Percentiles rank a stretch among this genome's conserved stretches.
These are phyloP conservation scores for Apamea epomidion DNA, from an alignment of 2,888 invertebrate genomes.

Conservation along the genomic window DNA sequence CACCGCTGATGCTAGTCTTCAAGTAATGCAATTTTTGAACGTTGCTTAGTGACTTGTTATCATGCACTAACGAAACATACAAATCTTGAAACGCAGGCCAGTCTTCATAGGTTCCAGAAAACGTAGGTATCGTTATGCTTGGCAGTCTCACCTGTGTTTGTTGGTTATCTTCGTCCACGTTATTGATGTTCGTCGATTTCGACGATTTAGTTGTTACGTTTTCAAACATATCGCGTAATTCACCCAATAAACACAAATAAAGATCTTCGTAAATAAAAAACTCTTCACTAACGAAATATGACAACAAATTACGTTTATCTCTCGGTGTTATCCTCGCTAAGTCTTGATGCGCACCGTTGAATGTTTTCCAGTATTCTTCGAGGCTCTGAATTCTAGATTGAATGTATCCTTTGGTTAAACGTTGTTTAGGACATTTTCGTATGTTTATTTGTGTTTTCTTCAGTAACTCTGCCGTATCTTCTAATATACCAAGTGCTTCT, in stretches of 20 bases:
- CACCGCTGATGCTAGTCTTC: background rate
- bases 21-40: constrained; percentile 1
- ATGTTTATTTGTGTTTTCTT: constrained; percentile 8
- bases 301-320: background rate
- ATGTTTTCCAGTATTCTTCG: background rate
- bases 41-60: background rate
- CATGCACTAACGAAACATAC: background rate
- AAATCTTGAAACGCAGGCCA: background rate
- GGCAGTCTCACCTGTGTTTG: constrained; percentile 1
- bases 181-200: background rate
- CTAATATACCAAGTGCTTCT: background rate
- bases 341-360: background rate
- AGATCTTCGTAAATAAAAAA: background rate
- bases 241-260: background rate
- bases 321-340: background rate
- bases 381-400: constrained; percentile 2
- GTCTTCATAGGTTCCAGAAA: background rate
- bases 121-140: background rate
- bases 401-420: background rate
- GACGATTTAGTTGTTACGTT: background rate
- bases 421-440: background rate
- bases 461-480: constrained; percentile 1
- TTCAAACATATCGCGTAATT: constrained; percentile 2
- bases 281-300: constrained; percentile 1
- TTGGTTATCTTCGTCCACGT: background rate